Base-by-base conservation (phyloP, 1,140 invertebrate genomes). In the Lysiphlebus fabarum region DNA sequence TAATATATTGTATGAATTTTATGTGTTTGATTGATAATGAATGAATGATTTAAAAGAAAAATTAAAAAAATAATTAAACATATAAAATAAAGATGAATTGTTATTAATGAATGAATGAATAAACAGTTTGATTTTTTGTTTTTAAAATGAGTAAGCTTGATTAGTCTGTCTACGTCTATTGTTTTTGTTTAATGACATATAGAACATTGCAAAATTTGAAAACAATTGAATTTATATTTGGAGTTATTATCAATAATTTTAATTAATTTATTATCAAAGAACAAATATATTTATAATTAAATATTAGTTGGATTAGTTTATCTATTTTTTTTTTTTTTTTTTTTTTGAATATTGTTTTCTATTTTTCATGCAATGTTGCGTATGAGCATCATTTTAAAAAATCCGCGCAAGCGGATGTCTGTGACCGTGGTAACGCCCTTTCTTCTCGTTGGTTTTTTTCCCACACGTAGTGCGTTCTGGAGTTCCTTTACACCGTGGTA, bases 401-500 rank as follows among this genome's bases (percentile, higher is more conserved):
- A 62, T 69, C 67, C 70, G 70, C 57, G 66, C 60, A 67, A 74
- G 77, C 75, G 76, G 76, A 73, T 80, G 17, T 78, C 70, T 80
- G 76, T 78, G 76, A 76, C 74, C 74, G 75, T 77, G 74, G 74
- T 78, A 78, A 80, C 77, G 77, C 76, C 78, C 77, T 81, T 78
- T 79, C 76, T 79, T 81, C 78, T 82, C 77, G 78, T 80, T 80
- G 80, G 79, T 82, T 79, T 78, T n/a, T 78, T 77, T 81, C 81
- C 82, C 81, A 82, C 82, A 82, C 83, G 82, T 91, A 93, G 91
- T 91, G 89, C 90, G 88, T 94, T 93, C 90, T 94, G 91, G 91
- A 93, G 89, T 88, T 92, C 90, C 86, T 93, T 93, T 90, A 90
- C 89, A 88, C 91, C 90, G 88, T 89, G 91, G 92, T 94, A 94